phyloP scores from a whole-genome alignment of 2,113 vertebrate species.

The Formicarius rufipectus region DNA sequence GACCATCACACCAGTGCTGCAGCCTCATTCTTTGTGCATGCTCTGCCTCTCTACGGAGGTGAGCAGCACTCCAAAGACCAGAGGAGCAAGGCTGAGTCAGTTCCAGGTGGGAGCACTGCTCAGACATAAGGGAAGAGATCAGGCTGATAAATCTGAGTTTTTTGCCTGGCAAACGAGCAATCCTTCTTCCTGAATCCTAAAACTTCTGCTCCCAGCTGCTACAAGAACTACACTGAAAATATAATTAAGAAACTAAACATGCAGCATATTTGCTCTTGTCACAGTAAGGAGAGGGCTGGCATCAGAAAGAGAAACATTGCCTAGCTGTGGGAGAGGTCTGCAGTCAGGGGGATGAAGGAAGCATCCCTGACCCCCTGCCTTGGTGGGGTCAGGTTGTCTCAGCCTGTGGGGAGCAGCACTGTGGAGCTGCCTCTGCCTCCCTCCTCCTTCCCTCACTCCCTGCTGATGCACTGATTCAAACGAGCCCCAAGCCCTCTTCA shows the following conservation, averaged over 20 bases:
- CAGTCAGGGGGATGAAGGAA: not conserved
- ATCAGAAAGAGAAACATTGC: not conserved
- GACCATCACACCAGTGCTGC: not conserved
- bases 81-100: not conserved
- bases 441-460: not conserved
- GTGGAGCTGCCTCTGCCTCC: not conserved
- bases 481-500: slow-evolving; percentile 10
- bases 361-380: not conserved
- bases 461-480: not conserved
- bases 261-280: not conserved
- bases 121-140: not conserved
- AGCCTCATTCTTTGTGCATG: not conserved
- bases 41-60: rapidly evolving
- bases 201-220: not conserved
- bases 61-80: not conserved
- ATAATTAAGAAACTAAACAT: not conserved
- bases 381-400: not conserved
- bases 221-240: rapidly evolving
- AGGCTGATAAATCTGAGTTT: not conserved
- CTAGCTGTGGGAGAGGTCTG: not conserved
- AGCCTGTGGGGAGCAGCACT: not conserved
- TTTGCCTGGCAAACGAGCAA: not conserved
- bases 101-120: not conserved
- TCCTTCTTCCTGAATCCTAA: not conserved
- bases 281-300: not conserved